Base-by-base conservation (phyloP, 1,140 invertebrate genomes). In the Orchestia grillus region DNA sequence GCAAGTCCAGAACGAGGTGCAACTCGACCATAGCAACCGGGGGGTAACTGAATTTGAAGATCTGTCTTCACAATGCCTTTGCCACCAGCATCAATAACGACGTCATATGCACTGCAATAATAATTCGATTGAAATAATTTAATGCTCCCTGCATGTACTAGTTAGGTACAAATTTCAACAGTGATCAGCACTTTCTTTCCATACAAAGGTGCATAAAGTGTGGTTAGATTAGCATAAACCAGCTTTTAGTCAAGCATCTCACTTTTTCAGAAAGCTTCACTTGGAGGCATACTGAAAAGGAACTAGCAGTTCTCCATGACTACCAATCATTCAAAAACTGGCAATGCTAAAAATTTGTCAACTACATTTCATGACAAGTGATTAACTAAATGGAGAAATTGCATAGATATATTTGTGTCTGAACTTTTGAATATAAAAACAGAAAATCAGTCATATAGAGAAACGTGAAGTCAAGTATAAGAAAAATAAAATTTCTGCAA, bases 1-100 rank as follows among this genome's bases (percentile, higher is more conserved):
- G 99, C 99, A 62, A 99, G 97, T 0, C 99, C 99, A 96, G 99
- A 99, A 96, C 99, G 98, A 15, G 99, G 99, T 6, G 99, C 99
- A 62, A 99, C 98, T 97, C 99, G 98, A 16, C 99, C 99, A 97
- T 99, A 99, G 97, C 98, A 99, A 19, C 99, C 99, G 95, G 98
- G 98, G 0, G 99, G 99, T 44, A 99, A 97, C 97, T 98, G 98
- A 95, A 99, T 98, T 97, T 99, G 98, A 62, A 99, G 97, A 97
- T 99, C 99, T 19, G 99, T 99, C 97, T 98, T 98, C 0, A 99
- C 98, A 6, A 99, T 97, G 96, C 98, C 98, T 97, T 99, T 99
- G 0, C 99, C 99, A 96, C 98, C 98, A 0, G 99, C 98, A 44
- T 99, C 99, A 36, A 99, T 98, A 0, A 98, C 97, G 96, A 98